These are phyloP conservation scores for Cephalopholis sonnerati DNA, from an alignment of 2,113 vertebrate species.

Conservation along the genomic window DNA sequence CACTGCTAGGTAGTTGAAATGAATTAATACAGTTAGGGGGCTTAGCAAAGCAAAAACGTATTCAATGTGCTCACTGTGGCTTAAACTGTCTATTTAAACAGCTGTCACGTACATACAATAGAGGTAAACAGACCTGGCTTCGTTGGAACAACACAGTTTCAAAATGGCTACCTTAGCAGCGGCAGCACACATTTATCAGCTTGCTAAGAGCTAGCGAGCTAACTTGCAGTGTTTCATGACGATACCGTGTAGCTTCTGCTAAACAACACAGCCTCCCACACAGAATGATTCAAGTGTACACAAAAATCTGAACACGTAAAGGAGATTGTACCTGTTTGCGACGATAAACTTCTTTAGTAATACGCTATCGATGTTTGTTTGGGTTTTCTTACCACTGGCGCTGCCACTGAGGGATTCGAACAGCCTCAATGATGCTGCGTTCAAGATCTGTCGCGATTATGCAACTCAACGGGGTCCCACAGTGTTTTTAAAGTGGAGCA, in stretches of 20 bases:
- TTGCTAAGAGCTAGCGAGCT: conserved; percentile 77
- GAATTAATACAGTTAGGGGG: neutral
- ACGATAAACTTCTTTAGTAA: conserved; percentile 29
- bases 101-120: conserved; percentile 62
- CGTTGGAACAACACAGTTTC: conserved; percentile 84
- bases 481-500: neutral
- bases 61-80: neutral
- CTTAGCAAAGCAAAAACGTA: neutral
- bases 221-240: conserved; percentile 74
- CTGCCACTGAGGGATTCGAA: conserved; percentile 76
- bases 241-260: conserved; percentile 40
- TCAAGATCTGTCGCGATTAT: conserved; percentile 63
- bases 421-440: conserved; percentile 61
- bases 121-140: conserved; percentile 82
- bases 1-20: conserved; percentile 3
- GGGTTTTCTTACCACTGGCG: conserved; percentile 81
- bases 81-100: conserved; percentile 4
- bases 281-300: neutral
- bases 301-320: neutral
- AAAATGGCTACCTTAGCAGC: conserved; percentile 87
- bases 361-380: conserved; percentile 78
- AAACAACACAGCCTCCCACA: neutral
- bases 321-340: neutral
- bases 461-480: conserved; percentile 46
- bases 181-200: conserved; percentile 82